These are phyloP conservation scores for Proisotoma minuta DNA, from an alignment of 2,888 invertebrate genomes.

Conservation along the genomic window DNA sequence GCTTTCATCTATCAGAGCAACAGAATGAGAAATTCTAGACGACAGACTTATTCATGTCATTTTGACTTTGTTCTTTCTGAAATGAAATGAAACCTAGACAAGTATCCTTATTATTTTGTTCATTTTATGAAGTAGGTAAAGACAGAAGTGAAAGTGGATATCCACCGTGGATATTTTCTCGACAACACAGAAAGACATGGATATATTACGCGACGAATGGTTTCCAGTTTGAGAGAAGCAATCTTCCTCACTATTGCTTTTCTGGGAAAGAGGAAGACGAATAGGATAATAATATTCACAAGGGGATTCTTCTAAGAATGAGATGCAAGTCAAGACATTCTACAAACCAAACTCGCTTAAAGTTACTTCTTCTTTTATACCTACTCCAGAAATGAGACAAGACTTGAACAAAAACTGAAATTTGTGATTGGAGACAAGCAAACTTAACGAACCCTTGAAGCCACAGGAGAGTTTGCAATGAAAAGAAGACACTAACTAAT, in stretches of 20 bases:
- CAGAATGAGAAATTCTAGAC: neutral
- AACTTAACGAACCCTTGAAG: conserved; percentile 21
- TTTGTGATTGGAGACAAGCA: conserved; percentile 11
- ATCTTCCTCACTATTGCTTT: conserved; percentile 27
- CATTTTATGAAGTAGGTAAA: neutral
- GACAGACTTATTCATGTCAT: neutral
- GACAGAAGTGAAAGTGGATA: neutral
- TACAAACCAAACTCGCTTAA: neutral
- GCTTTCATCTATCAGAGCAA: neutral
- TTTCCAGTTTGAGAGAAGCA: conserved; percentile 5
- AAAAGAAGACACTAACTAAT: neutral
- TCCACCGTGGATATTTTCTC: conserved; percentile 8
- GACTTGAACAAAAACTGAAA: neutral
- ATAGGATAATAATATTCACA: conserved; percentile 37
- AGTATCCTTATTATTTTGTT: neutral
- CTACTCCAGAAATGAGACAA: neutral
- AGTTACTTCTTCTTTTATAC: neutral
- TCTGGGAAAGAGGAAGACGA: conserved; percentile 5
- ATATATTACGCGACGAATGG: conserved; percentile 23
- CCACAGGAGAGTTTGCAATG: neutral
- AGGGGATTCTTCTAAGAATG: conserved; percentile 30
- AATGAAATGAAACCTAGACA: neutral
- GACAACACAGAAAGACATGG: conserved; percentile 13
- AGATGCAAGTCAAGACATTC: conserved; percentile 14
- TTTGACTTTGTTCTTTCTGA: neutral